Evolutionary conservation across 2,888 invertebrate genomes (phyloP).

Genomic region (Pogonocherus hispidulus): DNA sequence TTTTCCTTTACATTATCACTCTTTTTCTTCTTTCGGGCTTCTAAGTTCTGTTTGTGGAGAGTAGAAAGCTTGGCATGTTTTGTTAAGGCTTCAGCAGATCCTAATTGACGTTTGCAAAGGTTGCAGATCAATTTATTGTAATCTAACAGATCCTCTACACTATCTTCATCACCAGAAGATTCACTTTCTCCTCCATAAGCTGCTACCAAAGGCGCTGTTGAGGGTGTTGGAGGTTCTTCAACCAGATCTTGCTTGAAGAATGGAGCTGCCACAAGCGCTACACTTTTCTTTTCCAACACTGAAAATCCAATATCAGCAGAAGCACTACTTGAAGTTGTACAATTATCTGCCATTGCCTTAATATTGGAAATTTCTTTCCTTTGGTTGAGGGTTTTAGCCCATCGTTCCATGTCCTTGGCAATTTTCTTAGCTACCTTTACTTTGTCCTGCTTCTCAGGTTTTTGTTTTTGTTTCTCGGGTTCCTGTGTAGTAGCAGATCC

Average conservation of each 20-base stretch:
- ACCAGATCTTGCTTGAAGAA: conserved; percentile 50
- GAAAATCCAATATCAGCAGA: conserved; percentile 95
- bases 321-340: conserved; percentile 70
- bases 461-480: conserved; percentile 76
- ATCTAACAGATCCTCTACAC: conserved; percentile 84
- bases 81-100: conserved; percentile 87
- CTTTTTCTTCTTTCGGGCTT: conserved; percentile 62
- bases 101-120: conserved; percentile 95
- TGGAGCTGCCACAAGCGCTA: conserved; percentile 32
- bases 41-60: conserved; percentile 92
- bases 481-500: conserved; percentile 52
- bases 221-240: conserved; percentile 48
- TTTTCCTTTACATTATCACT: conserved; percentile 58
- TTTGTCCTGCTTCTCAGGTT: conserved; percentile 88
- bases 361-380: conserved; percentile 82
- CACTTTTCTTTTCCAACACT: conserved; percentile 84
- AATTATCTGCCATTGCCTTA: conserved; percentile 52
- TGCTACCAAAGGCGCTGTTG: conserved; percentile 75
- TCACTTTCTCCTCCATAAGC: conserved; percentile 85
- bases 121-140: conserved; percentile 93
- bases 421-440: conserved; percentile 98
- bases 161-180: conserved; percentile 72
- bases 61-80: conserved; percentile 95
- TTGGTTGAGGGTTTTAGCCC: conserved; percentile 98
- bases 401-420: conserved; percentile 94